Percentiles rank a stretch among this genome's conserved stretches.
Conservation (phyloP, 1,140 invertebrate genomes). For the Eumaeus atala region DNA sequence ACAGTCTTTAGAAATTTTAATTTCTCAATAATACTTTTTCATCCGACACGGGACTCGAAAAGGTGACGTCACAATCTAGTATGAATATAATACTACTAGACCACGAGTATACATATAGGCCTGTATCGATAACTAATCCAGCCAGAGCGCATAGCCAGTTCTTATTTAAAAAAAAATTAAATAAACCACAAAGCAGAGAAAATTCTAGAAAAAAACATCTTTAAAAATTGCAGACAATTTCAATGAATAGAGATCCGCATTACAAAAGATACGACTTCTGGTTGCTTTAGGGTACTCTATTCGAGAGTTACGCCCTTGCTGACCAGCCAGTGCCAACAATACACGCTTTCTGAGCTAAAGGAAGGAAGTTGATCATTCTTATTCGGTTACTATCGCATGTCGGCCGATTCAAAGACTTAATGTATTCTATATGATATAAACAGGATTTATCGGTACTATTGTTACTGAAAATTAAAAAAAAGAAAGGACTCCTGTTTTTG, state of each 20-base stretch:
- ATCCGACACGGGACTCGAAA: too few relatives aligned
- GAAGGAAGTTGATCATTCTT: conserved; percentile 54
- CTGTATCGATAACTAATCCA: too few relatives aligned
- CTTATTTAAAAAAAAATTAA: too few relatives aligned
- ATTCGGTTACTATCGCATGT: conserved; percentile 43
- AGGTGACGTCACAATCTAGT: too few relatives aligned
- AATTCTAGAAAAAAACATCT: not conserved
- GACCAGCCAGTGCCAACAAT: conserved; percentile 30
- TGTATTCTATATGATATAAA: conserved; percentile 1
- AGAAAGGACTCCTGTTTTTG: not conserved
- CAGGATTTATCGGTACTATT: conserved; percentile 5
- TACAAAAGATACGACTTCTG: conserved; percentile 24
- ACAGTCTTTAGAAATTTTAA: too few relatives aligned
- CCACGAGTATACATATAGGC: too few relatives aligned
- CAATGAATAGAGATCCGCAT: conserved; percentile 7
- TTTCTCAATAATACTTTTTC: too few relatives aligned
- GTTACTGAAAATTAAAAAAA: not conserved
- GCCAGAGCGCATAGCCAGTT: too few relatives aligned
- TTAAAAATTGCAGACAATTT: conserved; percentile 6
- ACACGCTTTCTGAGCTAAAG: conserved; percentile 28
- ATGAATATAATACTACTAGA: too few relatives aligned
- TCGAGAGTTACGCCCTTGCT: conserved; percentile 36
- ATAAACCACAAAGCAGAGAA: too few relatives aligned
- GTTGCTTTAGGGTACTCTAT: conserved; percentile 20
- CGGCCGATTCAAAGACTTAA: conserved; percentile 29